Base-by-base conservation (phyloP, 2,888 invertebrate species). In the Mellilla xanthometata region DNA sequence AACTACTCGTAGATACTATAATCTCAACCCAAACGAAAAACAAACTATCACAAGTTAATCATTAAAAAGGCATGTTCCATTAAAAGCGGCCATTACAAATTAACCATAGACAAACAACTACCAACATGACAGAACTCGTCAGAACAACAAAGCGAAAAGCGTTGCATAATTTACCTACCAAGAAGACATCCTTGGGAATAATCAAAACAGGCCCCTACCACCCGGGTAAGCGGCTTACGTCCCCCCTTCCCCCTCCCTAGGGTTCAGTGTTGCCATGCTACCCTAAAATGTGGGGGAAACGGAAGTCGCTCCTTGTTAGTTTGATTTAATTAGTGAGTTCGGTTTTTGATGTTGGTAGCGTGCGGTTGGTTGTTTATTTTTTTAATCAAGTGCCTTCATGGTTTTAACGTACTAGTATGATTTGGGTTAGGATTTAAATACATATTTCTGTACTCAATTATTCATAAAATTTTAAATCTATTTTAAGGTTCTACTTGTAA, bases 181-280 rank as follows among this genome's bases (percentile, higher is more conserved):
- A 84, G 85, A 84, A 82, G 86, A 86, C 87, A 82, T 82, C 82
- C 86, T 85, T 80, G 72, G 87, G 81, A 87, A 87, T 88, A 86
- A 88, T 88, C 85, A 88, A 86, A 88, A 86, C 87, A 87, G 40
- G 75, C 76, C 81, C 78, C 64, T 52, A 38, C 39, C 80, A 75
- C 80, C 82, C 76, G 54, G 51, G 44, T 84, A 86, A 87, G 85
- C 86, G 70, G 84, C 84, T 86, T 87, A 85, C 64, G 49, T 42
- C 58, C 70, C 65, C 73, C 56, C 62, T 54, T n/a, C n/a, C n/a
- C 45, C 47, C 61, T 28, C 49, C 48, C 52, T 26, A 40, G 68
- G 69, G 68, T 54, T 62, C 62, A 62, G 66, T 68, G 64, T 71
- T 78, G 68, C 72, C 74, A 72, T 54, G 72, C 63, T 71, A 72